Evolutionary conservation across 2,797 vertebrate genomes (phyloP), one percentile per base, ranked within the genome.

Genomic region (Pangasius larnaudii): DNA sequence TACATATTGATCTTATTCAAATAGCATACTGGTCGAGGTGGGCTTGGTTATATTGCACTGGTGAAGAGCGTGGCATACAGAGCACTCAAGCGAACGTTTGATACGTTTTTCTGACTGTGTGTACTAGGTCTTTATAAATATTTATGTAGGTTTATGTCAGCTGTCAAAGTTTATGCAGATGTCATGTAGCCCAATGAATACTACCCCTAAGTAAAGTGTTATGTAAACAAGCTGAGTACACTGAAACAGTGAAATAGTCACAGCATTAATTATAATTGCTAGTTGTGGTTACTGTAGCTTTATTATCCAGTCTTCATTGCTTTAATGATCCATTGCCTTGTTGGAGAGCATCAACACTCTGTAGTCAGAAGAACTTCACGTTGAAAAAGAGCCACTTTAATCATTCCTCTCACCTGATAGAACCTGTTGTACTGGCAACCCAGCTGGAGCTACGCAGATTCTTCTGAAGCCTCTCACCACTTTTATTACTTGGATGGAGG

Each of bases 401-500:
- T 65, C 51, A 69, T 16, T 82, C 14, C 53, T 33, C 30, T 56
- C 56, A 82, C 56, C 39, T 69, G 53, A 85, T 78, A 27, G 22
- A 80, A 78, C 83, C 71, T 86, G 77, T 75, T 86, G 85, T 75
- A 69, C n/a, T 65, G 85, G 61, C 7, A 67, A 46, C 36, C 33
- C 49, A 75, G 36, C 11, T 58, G 59, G 49, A 89, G 88, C 71
- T 65, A 22, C 6, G 3, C 39, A 49, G 67, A 84, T 83, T 77
- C 79, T 61, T 86, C 78, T 78, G 49, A 81, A 63, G 51, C 88
- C 77, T 86, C 51, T 88, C 56, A 80, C 53, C 42, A 59, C 49
- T 90, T 91, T 90, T 89, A 86, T 89, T 87, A 65, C 88, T 89
- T 75, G 84, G 90, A 91, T 89, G 74, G 87, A 89, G 84, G 49